These are phyloP conservation scores for Octodonta nipae DNA, from an alignment of 2,888 invertebrate species.

Conservation along the genomic window DNA sequence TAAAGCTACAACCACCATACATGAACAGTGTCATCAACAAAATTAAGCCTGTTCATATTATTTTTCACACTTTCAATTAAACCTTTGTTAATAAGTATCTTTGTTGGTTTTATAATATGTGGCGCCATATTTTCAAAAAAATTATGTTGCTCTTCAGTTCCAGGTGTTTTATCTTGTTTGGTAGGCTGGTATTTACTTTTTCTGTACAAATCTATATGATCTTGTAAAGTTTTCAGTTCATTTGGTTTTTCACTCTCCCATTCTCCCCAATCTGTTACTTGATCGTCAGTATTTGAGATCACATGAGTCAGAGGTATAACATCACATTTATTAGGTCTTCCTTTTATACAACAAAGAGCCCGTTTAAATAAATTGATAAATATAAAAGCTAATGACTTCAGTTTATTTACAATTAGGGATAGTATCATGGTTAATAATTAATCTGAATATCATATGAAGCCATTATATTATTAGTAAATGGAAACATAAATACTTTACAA, in stretches of 20 bases:
- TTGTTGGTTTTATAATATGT: constrained; percentile 45
- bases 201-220: constrained; percentile 50
- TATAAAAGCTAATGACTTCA: constrained; percentile 43
- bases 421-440: constrained; percentile 15
- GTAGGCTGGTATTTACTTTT: constrained; percentile 36
- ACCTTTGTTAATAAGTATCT: constrained; percentile 39
- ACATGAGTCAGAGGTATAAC: constrained; percentile 44
- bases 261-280: constrained; percentile 42
- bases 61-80: constrained; percentile 15
- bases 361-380: constrained; percentile 42
- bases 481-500: too few species aligned
- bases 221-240: constrained; percentile 40
- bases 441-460: too few species aligned
- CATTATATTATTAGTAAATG: too few species aligned
- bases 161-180: constrained; percentile 30
- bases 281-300: constrained; percentile 32
- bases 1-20: constrained; percentile 13
- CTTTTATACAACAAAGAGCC: constrained; percentile 48
- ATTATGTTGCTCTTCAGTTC: constrained; percentile 37
- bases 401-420: constrained; percentile 25
- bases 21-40: constrained; percentile 17
- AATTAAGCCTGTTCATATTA: constrained; percentile 22
- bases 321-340: constrained; percentile 41
- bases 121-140: constrained; percentile 52
- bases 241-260: constrained; percentile 45